Percentiles rank a stretch among this genome's conserved stretches.
These are phyloP conservation scores for Sebastiscus albofasciatus DNA, from an alignment of 2,797 vertebrate genomes.

Conservation along the genomic window DNA sequence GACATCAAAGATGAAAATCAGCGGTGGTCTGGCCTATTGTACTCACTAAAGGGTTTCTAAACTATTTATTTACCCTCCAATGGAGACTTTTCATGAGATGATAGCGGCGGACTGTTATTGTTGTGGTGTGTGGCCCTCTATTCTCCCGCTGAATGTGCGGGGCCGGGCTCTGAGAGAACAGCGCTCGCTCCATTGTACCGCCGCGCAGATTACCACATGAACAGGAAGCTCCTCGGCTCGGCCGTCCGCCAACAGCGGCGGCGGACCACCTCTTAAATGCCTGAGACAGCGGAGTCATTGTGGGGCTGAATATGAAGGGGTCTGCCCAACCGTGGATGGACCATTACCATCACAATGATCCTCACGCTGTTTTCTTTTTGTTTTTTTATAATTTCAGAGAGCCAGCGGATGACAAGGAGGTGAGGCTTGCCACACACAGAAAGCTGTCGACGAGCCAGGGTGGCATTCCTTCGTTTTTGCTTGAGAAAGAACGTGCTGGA, in stretches of 20 bases:
- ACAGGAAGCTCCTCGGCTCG: conserved; percentile 72
- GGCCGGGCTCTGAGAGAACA: conserved; percentile 55
- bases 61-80: conserved; percentile 75
- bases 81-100: conserved; percentile 68
- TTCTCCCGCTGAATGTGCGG: conserved; percentile 65
- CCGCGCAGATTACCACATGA: conserved; percentile 77
- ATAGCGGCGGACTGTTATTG: conserved; percentile 67
- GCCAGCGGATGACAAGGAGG: conserved; percentile 21
- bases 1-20: conserved; percentile 68
- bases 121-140: conserved; percentile 66
- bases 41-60: conserved; percentile 66
- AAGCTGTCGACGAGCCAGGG: conserved; percentile 14
- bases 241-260: conserved; percentile 43
- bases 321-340: conserved; percentile 41
- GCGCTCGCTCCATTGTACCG: conserved; percentile 56
- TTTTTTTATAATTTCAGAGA: conserved; percentile 28
- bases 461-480: conserved; percentile 40
- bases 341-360: conserved; percentile 76
- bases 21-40: conserved; percentile 62
- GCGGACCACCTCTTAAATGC: conserved; percentile 66
- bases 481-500: conserved; percentile 32
- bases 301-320: conserved; percentile 63
- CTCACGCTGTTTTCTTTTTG: conserved; percentile 42
- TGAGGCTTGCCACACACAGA: conserved; percentile 55
- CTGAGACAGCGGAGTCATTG: conserved; percentile 69